A percentile compares a stretch with the other conserved stretches of the same genome.
These are phyloP conservation scores for Ptiloglossa arizonensis DNA, from an alignment of 1,140 invertebrate genomes.

Conservation along the genomic window DNA sequence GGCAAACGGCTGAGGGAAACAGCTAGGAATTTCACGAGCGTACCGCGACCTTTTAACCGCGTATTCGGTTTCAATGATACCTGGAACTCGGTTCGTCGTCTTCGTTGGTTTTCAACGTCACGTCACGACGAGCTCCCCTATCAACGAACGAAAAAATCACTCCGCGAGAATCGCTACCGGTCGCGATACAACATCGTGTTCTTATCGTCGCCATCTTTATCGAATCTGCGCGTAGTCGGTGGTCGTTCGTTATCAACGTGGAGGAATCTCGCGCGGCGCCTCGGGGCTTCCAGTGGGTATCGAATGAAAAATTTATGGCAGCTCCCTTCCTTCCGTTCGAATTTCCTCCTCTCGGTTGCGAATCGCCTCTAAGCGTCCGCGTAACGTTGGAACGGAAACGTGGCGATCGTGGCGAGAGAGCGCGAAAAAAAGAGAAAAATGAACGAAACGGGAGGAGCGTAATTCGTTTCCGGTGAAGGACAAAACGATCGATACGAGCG, in stretches of 20 bases:
- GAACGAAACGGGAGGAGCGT: too few relatives aligned
- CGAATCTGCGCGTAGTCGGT: neutral
- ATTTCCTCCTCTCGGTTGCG: slow-evolving; percentile 4
- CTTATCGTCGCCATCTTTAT: slow-evolving; percentile 39
- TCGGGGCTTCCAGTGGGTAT: slow-evolving; percentile 29
- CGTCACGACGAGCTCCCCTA: too few relatives aligned
- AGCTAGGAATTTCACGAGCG: slow-evolving; percentile 12
- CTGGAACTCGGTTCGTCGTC: neutral
- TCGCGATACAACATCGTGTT: neutral
- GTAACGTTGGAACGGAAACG: too few relatives aligned
- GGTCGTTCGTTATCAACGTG: slow-evolving; percentile 24
- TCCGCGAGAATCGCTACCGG: neutral
- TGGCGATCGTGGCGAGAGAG: slow-evolving; percentile 9
- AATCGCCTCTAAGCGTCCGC: too few relatives aligned
- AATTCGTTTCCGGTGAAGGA: slow-evolving; percentile 18
- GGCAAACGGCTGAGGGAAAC: neutral
- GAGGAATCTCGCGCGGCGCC: slow-evolving; percentile 25
- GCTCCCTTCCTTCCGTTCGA: slow-evolving; percentile 40
- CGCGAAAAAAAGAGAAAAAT: neutral
- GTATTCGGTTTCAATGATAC: slow-evolving; percentile 27
- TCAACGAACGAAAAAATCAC: too few relatives aligned
- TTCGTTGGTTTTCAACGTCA: slow-evolving; percentile 34
- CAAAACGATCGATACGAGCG: slow-evolving; percentile 12
- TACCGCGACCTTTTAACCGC: neutral
- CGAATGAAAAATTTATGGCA: slow-evolving; percentile 62